A percentile compares a stretch with the other conserved stretches of the same genome.
These are phyloP conservation scores for Coboldia fuscipes DNA, from an alignment of 1,140 invertebrate species.

Conservation along the genomic window DNA sequence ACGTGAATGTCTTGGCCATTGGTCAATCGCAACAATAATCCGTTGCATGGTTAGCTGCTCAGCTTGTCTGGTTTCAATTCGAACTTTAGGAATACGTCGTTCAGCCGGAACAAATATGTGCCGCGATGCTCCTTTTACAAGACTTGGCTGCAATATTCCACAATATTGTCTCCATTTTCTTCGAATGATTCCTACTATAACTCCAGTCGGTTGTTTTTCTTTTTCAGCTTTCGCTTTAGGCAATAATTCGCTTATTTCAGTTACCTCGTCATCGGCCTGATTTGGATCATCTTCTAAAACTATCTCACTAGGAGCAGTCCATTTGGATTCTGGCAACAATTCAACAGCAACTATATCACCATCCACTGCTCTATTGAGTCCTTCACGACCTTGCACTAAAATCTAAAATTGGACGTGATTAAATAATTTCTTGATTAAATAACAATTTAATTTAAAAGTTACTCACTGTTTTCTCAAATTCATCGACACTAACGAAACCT, in stretches of 20 bases:
- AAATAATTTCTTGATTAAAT: constrained; percentile 1
- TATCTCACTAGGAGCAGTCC: constrained; percentile 70
- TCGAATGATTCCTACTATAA: constrained; percentile 84
- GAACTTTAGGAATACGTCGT: constrained; percentile 69
- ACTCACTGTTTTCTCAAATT: constrained; percentile 48
- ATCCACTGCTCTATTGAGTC: constrained; percentile 88
- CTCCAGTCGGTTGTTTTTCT: constrained; percentile 46
- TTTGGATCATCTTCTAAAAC: constrained; percentile 63
- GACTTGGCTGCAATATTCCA: constrained; percentile 71
- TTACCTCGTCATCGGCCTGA: constrained; percentile 37
- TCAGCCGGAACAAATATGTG: constrained; percentile 85
- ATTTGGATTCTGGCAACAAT: constrained; percentile 73
- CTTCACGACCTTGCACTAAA: constrained; percentile 67
- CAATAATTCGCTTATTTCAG: constrained; percentile 33
- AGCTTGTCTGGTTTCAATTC: constrained; percentile 80
- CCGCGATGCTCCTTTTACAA: constrained; percentile 42
- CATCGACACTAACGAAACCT: constrained; percentile 68
- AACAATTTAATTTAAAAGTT: background rate
- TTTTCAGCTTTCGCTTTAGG: constrained; percentile 14
- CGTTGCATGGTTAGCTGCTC: constrained; percentile 58
- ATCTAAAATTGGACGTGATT: constrained; percentile 37
- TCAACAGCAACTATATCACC: constrained; percentile 87
- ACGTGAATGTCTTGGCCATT: constrained; percentile 71
- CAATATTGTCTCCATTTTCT: constrained; percentile 95
- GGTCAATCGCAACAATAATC: constrained; percentile 81